Conservation (phyloP, 2,888 invertebrate genomes). For the Dicranocentrus wangi region DNA sequence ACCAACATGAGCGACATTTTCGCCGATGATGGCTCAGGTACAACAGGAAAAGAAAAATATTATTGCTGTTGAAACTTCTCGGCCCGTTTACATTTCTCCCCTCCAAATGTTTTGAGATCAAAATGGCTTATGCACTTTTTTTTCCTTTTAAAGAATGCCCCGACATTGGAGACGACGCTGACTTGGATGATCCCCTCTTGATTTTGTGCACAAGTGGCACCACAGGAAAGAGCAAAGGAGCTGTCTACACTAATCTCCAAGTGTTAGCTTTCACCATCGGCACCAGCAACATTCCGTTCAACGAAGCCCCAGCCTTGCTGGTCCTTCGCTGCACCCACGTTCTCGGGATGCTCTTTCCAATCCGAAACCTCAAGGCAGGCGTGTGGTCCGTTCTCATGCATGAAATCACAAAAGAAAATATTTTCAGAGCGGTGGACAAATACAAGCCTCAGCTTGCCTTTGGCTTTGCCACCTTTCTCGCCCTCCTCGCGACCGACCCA, state of each 20-base stretch:
- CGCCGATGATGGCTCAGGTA: constrained; percentile 69
- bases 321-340: constrained; percentile 63
- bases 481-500: constrained; percentile 65
- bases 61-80: neutral
- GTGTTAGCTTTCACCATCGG: constrained; percentile 69
- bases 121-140: neutral
- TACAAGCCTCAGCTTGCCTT: constrained; percentile 70
- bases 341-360: constrained; percentile 65
- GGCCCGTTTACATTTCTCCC: no score
- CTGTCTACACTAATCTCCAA: constrained; percentile 69
- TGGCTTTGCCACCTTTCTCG: constrained; percentile 70
- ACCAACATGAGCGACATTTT: constrained; percentile 67
- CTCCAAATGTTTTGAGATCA: neutral
- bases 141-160: constrained; percentile 51
- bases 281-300: constrained; percentile 64
- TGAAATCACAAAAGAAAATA: constrained; percentile 62
- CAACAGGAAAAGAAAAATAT: constrained; percentile 3
- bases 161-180: constrained; percentile 47
- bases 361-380: constrained; percentile 63
- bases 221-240: constrained; percentile 71
- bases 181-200: constrained; percentile 69
- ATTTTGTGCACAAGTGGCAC: constrained; percentile 71
- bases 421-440: constrained; percentile 62
- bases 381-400: constrained; percentile 67
- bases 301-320: constrained; percentile 57